Evolutionary conservation across 2,113 vertebrate species (phyloP).

Genomic region (Hydrochoerus hydrochaeris): DNA sequence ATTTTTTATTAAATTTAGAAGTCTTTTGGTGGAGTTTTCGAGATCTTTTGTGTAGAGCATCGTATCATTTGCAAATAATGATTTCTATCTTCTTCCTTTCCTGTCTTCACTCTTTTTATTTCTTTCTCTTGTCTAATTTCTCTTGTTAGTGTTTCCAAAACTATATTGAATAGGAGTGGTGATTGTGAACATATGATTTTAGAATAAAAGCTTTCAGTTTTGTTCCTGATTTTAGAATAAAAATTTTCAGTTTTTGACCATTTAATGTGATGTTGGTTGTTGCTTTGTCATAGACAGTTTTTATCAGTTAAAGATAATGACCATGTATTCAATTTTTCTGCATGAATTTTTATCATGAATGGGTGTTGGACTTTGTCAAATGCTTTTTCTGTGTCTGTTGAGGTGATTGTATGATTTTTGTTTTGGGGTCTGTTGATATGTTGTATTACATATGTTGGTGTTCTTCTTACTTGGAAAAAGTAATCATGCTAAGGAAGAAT

Average conservation of each 20-base stretch:
- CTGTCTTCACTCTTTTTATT: not conserved
- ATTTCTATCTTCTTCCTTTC: not conserved
- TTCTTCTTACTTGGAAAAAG: slow-evolving; percentile 42
- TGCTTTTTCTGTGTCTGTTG: not conserved
- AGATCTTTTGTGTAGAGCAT: not conserved
- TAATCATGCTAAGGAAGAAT: not conserved
- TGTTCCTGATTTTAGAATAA: not conserved
- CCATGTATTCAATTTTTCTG: not conserved
- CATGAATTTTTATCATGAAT: not conserved
- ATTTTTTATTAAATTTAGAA: not conserved
- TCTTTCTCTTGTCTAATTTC: not conserved
- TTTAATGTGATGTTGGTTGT: not conserved
- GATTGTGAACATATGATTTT: not conserved
- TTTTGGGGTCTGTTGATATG: not conserved
- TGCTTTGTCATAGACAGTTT: not conserved
- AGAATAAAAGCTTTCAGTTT: not conserved
- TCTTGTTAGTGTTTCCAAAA: not conserved
- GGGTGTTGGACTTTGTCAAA: not conserved
- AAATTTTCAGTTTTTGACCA: not conserved
- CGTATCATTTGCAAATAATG: not conserved
- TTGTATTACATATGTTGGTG: not conserved
- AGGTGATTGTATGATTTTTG: not conserved
- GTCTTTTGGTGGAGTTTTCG: not conserved
- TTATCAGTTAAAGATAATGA: not conserved
- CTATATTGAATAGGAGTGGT: not conserved